phyloP scores from a whole-genome alignment of 2,888 invertebrate species.

The Adelognathus sp. region DNA sequence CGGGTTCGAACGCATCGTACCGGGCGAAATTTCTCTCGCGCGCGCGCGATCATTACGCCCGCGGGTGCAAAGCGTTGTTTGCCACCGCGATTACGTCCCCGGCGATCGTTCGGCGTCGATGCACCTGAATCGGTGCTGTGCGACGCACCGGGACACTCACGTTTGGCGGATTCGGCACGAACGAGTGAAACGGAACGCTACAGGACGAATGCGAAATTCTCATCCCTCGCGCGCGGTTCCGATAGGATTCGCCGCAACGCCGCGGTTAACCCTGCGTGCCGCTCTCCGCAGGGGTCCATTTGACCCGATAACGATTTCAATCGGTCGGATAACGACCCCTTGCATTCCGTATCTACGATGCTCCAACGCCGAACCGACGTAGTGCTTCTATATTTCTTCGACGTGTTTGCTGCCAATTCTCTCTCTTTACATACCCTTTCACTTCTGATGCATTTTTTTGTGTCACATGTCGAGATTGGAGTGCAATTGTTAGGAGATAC shows the following conservation, averaged over 20 bases:
- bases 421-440: background rate
- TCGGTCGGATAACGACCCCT: background rate
- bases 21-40: slow-evolving; percentile 7
- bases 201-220: background rate
- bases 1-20: slow-evolving; percentile 23
- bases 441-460: background rate
- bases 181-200: background rate
- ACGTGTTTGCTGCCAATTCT: too few species aligned
- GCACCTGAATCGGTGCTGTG: slow-evolving; percentile 19
- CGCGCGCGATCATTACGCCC: slow-evolving; percentile 24
- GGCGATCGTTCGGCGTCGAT: background rate
- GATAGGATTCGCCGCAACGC: background rate
- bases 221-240: background rate
- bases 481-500: too few species aligned
- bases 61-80: slow-evolving; percentile 18
- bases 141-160: background rate
- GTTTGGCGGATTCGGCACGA: background rate
- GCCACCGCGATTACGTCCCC: background rate
- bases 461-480: background rate
- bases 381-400: background rate
- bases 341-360: background rate
- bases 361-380: background rate
- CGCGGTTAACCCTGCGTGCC: background rate
- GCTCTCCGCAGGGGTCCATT: background rate
- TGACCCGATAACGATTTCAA: background rate